A percentile compares a stretch with the other conserved stretches of the same genome.
These are phyloP conservation scores for Agrilus biguttatus DNA, from an alignment of 2,888 invertebrate genomes.

Conservation along the genomic window DNA sequence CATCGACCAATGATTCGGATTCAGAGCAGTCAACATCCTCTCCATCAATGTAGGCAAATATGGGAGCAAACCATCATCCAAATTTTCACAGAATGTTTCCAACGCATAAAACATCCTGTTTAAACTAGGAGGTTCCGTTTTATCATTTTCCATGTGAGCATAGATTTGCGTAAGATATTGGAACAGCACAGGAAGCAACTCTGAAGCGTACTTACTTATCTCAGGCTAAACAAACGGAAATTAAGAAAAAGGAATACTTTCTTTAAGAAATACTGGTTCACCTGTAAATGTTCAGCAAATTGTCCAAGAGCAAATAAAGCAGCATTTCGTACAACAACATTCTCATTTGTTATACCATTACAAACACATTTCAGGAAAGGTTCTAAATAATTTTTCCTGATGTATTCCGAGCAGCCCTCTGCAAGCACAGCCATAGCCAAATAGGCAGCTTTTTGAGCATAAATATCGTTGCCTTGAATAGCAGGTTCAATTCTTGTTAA, in stretches of 20 bases:
- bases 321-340: slow-evolving; percentile 52
- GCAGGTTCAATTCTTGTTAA: slow-evolving; percentile 49
- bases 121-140: slow-evolving; percentile 46
- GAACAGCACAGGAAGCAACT: slow-evolving; percentile 58
- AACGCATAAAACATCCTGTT: slow-evolving; percentile 66
- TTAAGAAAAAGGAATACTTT: not conserved
- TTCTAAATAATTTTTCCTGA: slow-evolving; percentile 54
- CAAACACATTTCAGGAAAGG: slow-evolving; percentile 54
- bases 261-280: slow-evolving; percentile 12
- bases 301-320: slow-evolving; percentile 69
- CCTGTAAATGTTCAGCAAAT: slow-evolving; percentile 64
- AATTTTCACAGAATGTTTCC: slow-evolving; percentile 65
- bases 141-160: slow-evolving; percentile 37
- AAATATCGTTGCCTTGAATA: slow-evolving; percentile 42
- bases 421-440: slow-evolving; percentile 59
- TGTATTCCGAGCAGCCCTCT: slow-evolving; percentile 65
- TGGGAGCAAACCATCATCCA: slow-evolving; percentile 55
- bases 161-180: slow-evolving; percentile 50
- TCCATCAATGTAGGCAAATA: slow-evolving; percentile 61
- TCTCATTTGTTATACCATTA: slow-evolving; percentile 50
- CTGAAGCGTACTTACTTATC: slow-evolving; percentile 55
- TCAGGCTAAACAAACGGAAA: slow-evolving; percentile 41
- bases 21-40: slow-evolving; percentile 46
- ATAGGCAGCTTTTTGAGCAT: slow-evolving; percentile 56
- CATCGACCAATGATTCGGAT: slow-evolving; percentile 38